Evolutionary conservation across 2,113 vertebrate genomes (phyloP).

Genomic region (Psammodynastes pulverulentus): DNA sequence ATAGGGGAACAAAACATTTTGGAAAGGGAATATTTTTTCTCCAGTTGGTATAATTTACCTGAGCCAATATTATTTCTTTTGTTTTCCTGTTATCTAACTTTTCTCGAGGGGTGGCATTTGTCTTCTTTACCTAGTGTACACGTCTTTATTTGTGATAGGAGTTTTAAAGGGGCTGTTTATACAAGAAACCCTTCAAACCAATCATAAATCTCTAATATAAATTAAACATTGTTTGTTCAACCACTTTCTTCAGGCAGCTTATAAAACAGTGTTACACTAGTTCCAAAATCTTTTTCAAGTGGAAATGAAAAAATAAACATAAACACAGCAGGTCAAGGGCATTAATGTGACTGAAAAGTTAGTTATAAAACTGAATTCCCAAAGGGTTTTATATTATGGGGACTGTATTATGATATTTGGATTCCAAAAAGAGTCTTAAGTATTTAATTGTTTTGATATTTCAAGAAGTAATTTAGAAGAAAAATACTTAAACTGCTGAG

Average conservation of each 20-base stretch:
- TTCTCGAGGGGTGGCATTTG: neutral
- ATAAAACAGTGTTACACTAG: neutral
- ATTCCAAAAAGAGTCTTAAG: neutral
- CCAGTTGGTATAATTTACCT: neutral
- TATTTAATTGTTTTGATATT: neutral
- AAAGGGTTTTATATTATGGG: neutral
- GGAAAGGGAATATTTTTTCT: neutral
- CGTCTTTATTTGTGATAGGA: neutral
- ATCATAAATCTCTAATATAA: neutral
- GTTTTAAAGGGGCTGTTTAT: neutral
- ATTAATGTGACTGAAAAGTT: neutral
- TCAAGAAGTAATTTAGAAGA: conserved; percentile 12
- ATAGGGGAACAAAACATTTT: neutral
- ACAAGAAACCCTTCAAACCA: neutral
- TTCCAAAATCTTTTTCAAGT: neutral
- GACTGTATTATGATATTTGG: neutral
- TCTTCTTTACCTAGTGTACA: neutral
- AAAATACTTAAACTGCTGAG: conserved; percentile 24
- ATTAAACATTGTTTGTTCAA: neutral
- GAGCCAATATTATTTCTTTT: neutral
- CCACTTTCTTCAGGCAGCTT: neutral
- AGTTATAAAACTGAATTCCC: neutral
- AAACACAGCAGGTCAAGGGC: neutral
- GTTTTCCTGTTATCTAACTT: neutral
- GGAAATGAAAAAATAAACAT: conserved; percentile 3